Base-by-base conservation (phyloP, 2,888 invertebrate species). In the Ochropleura plecta region DNA sequence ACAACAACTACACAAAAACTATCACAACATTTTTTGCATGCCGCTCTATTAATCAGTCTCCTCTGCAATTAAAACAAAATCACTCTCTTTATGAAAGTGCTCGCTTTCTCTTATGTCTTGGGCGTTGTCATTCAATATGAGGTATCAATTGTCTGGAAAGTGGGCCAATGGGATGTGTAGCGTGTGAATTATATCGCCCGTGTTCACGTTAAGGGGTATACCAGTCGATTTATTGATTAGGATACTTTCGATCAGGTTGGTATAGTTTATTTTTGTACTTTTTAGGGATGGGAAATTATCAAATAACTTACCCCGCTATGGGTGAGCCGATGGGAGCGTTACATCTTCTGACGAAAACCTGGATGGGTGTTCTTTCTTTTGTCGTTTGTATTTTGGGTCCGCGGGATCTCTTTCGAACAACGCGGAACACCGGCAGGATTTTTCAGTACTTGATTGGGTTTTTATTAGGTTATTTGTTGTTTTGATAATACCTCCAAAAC, bases 81-180 rank as follows among this genome's bases (percentile, higher is more conserved):
- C 53, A 72, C 71, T 71, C 65, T 67, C 73, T 64, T 59, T 40
- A 49, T 3, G 83, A 82, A 83, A 83, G 80, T 65, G 16, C 0
- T 53, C 79, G 85, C 82, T 86, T 84, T 86, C 85, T 64, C 82
- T 48, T 68, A 51, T 79, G 20, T 0, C 65, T 79, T 85, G 73
- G 64, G 48, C 74, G 18, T n/a, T 69, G 89, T 87, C 88, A 88
- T 79, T 79, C 80, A 83, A 89, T 85, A 87, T 83, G 70, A 69
- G 75, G 89, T 91, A 90, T 91, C 89, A 91, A 90, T 91, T 91
- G 89, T 87, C 74, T 87, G 90, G 92, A 93, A 93, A 93, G 93
- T 92, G 85, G 91, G 90, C 79, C 88, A 91, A 84, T 89, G 64
- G 91, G 73, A 79, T 89, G 84, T 62, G 79, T 66, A 18, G 72